phyloP scores from a whole-genome alignment of 1,140 invertebrate species.

The Zaprionus ghesquierei region DNA sequence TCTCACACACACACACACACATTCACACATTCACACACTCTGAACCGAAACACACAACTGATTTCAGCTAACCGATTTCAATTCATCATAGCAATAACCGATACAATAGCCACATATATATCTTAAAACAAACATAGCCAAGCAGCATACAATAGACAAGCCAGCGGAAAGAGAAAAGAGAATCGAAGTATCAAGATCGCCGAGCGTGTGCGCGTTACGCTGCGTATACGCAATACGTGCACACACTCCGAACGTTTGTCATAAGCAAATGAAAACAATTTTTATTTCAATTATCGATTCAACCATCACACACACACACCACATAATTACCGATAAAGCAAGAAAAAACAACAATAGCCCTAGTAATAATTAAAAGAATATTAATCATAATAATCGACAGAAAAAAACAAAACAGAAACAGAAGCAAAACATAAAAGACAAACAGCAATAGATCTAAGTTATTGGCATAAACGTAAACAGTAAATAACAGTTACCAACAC shows the following conservation, averaged over 20 bases:
- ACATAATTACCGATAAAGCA: constrained; percentile 56
- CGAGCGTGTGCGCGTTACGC: constrained; percentile 20
- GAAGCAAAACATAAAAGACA: constrained; percentile 31
- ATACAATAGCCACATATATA: constrained; percentile 72
- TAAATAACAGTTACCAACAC: constrained; percentile 10
- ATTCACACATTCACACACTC: constrained; percentile 3
- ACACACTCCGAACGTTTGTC: constrained; percentile 5
- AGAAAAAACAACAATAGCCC: constrained; percentile 65
- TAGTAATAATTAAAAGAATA: constrained; percentile 54
- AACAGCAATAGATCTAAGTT: constrained; percentile 66
- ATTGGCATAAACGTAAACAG: constrained; percentile 57
- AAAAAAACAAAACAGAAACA: constrained; percentile 36
- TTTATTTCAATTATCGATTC: constrained; percentile 77
- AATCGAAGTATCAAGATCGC: constrained; percentile 67
- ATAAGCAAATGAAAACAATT: constrained; percentile 57
- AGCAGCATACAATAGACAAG: constrained; percentile 58
- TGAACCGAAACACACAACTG: constrained; percentile 29
- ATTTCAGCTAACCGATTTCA: constrained; percentile 58
- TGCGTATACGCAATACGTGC: constrained; percentile 20
- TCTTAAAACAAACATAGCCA: constrained; percentile 64
- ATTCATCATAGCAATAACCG: constrained; percentile 71
- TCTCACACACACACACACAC: constrained; percentile 3
- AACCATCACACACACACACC: constrained; percentile 51
- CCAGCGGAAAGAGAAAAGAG: constrained; percentile 56
- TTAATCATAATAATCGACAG: constrained; percentile 68